A percentile compares a stretch with the other conserved stretches of the same genome.
phyloP scores from a whole-genome alignment of 2,888 invertebrate genomes.

The Andrena haemorrhoa region DNA sequence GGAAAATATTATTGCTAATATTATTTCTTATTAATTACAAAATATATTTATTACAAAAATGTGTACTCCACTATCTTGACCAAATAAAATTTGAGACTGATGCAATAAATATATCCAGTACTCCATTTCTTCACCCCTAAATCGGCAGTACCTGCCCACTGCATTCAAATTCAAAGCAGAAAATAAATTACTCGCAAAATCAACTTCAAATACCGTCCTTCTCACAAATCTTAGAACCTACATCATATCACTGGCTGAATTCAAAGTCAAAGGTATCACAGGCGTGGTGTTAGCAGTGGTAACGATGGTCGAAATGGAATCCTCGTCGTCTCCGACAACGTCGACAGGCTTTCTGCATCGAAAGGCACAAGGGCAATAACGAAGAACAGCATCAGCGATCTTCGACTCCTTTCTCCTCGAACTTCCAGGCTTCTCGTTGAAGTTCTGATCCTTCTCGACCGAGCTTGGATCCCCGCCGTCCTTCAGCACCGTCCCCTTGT shows the following conservation, averaged over 20 bases:
- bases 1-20: too few species aligned
- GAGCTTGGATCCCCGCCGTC: not conserved
- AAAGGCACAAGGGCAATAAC: conserved; percentile 82
- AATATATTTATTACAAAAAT: too few species aligned
- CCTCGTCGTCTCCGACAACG: conserved; percentile 69
- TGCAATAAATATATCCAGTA: too few species aligned
- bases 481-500: conserved; percentile 27
- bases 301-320: conserved; percentile 67
- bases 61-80: too few species aligned
- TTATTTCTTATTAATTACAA: too few species aligned
- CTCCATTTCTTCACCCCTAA: too few species aligned
- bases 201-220: not conserved
- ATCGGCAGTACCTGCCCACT: too few species aligned
- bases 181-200: not conserved
- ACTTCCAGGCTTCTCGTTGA: conserved; percentile 14
- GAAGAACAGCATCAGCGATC: conserved; percentile 75
- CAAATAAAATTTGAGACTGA: too few species aligned
- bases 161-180: not conserved
- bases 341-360: conserved; percentile 80
- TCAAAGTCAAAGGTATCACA: conserved; percentile 78
- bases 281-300: conserved; percentile 75
- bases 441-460: conserved; percentile 26
- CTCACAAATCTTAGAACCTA: conserved; percentile 63
- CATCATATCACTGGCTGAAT: conserved; percentile 75
- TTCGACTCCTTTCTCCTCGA: conserved; percentile 56